Evolutionary conservation across 2,888 invertebrate genomes (phyloP).

Genomic region (Plebejus anna): DNA sequence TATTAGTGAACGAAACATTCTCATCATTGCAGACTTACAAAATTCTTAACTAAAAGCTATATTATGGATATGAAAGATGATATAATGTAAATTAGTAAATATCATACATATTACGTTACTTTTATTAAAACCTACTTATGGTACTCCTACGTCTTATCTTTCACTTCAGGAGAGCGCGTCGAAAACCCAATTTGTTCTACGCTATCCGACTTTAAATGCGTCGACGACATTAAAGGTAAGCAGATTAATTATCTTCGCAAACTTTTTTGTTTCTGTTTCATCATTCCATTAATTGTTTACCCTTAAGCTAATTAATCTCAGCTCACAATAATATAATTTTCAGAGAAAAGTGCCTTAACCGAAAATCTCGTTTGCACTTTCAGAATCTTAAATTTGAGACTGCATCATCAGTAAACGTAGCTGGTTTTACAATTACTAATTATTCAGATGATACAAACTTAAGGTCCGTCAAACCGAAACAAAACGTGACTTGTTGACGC

Average conservation of each 20-base stretch:
- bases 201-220: slow-evolving; percentile 55
- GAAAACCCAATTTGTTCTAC: slow-evolving; percentile 63
- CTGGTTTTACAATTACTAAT: too few species aligned
- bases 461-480: too few species aligned
- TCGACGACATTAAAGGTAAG: slow-evolving; percentile 56
- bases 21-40: too few species aligned
- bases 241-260: slow-evolving; percentile 24
- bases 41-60: too few species aligned
- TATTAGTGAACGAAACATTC: too few species aligned
- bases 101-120: too few species aligned
- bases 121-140: background rate
- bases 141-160: slow-evolving; percentile 26
- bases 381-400: background rate
- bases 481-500: too few species aligned
- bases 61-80: too few species aligned
- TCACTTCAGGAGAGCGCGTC: slow-evolving; percentile 53
- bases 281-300: slow-evolving; percentile 9
- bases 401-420: background rate
- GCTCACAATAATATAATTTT: background rate
- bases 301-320: slow-evolving; percentile 13
- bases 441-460: too few species aligned
- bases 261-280: slow-evolving; percentile 24
- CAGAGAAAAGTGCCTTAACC: background rate
- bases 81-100: too few species aligned
- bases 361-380: background rate